Evolutionary conservation across 2,797 vertebrate genomes (phyloP).

Genomic region (Sebastes flavidus): DNA sequence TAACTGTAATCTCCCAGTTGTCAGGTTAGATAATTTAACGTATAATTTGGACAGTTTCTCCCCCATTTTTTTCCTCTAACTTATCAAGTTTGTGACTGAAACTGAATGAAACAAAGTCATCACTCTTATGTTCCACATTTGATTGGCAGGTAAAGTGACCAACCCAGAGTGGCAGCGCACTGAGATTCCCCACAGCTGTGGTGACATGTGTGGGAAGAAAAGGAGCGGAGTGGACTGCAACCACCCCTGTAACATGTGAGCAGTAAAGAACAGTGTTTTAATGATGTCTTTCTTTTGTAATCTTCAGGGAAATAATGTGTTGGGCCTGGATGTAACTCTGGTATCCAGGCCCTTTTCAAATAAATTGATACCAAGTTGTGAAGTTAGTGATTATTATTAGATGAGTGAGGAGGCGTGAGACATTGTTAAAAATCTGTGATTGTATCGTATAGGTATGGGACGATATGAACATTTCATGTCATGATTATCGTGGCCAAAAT

Average conservation of each 20-base stretch:
- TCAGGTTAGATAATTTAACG: not conserved
- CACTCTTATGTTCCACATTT: not conserved
- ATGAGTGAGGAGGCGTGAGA: no score
- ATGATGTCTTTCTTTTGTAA: not conserved
- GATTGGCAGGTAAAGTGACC: slow-evolving; percentile 89
- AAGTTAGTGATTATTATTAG: no score
- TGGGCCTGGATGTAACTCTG: not conserved
- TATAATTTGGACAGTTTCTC: not conserved
- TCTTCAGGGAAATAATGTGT: not conserved
- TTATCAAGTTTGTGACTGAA: not conserved
- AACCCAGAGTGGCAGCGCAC: slow-evolving; percentile 97
- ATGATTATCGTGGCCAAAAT: accelerated
- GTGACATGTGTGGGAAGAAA: slow-evolving; percentile 97
- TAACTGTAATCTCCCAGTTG: not conserved
- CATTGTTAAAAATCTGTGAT: no score
- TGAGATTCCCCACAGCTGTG: slow-evolving; percentile 99
- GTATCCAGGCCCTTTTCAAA: no score
- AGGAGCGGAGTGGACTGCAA: slow-evolving; percentile 91
- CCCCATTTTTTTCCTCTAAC: not conserved
- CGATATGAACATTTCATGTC: no score
- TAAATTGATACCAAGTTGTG: accelerated
- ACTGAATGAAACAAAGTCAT: not conserved
- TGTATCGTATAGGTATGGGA: no score
- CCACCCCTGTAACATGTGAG: slow-evolving; percentile 99
- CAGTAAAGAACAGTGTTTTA: not conserved